Evolutionary conservation across 2,113 vertebrate species (phyloP).

Genomic region (Halichoerus grypus): DNA sequence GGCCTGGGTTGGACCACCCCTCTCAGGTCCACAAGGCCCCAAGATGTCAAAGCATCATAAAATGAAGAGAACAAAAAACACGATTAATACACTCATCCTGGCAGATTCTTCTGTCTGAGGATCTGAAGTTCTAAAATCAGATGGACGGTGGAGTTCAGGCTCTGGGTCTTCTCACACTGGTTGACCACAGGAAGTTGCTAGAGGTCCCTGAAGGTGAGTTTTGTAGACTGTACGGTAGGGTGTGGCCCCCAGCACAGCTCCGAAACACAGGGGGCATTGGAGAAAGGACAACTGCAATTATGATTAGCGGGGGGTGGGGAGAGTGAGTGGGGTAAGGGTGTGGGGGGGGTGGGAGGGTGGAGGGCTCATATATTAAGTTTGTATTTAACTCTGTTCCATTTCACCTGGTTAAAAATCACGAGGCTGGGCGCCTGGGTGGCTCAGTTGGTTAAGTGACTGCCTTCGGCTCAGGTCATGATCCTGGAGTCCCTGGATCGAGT

Average conservation of each 20-base stretch:
- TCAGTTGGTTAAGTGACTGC: no score
- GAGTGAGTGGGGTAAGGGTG: no score
- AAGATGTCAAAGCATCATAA: neutral
- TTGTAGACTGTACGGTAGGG: fast-evolving
- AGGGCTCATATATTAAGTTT: fast-evolving
- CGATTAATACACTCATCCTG: neutral
- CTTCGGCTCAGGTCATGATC: no score
- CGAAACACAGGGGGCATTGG: neutral
- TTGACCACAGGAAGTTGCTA: neutral
- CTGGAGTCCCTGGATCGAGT: no score
- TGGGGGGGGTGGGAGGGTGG: no score
- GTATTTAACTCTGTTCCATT: neutral
- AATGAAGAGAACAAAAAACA: neutral
- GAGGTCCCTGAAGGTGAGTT: neutral
- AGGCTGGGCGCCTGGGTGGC: no score
- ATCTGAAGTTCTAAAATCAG: neutral
- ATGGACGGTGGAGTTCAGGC: neutral
- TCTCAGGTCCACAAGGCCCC: neutral
- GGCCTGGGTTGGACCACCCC: no score
- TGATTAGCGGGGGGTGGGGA: no score
- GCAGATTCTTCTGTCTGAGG: neutral
- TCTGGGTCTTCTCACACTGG: no score
- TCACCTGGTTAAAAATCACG: neutral
- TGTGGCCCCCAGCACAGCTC: neutral
- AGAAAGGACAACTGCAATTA: neutral